Conservation (phyloP, 2,113 vertebrate species). For the Spea bombifrons region DNA sequence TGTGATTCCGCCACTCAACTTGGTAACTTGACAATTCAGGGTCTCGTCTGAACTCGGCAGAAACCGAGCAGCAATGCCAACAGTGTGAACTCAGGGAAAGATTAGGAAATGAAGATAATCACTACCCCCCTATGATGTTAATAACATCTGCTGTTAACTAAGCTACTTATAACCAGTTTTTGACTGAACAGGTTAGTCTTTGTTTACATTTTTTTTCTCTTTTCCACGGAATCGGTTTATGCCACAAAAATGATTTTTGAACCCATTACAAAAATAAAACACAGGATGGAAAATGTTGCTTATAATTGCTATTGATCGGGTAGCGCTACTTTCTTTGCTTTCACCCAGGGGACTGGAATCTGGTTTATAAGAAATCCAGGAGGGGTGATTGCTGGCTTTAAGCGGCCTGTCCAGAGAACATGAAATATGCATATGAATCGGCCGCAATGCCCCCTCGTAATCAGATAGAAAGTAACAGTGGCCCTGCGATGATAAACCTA, state of each 20-base stretch:
- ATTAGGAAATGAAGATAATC: too few relatives aligned
- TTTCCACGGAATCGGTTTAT: too few relatives aligned
- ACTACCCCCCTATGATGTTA: too few relatives aligned
- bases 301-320: constrained; percentile 42
- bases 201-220: too few relatives aligned
- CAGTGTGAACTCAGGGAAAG: too few relatives aligned
- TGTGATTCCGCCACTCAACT: too few relatives aligned
- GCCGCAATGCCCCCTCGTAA: not conserved
- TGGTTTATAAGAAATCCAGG: not conserved
- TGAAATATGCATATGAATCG: constrained; percentile 22
- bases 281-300: constrained; percentile 38
- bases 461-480: constrained; percentile 2
- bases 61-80: too few relatives aligned
- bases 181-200: too few relatives aligned
- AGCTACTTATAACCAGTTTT: too few relatives aligned
- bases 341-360: constrained; percentile 12
- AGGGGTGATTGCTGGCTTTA: not conserved
- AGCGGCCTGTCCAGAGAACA: not conserved
- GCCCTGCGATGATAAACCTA: not conserved
- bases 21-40: too few relatives aligned
- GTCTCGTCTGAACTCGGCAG: too few relatives aligned
- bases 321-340: constrained; percentile 6
- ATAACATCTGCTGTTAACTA: too few relatives aligned
- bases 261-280: not conserved
- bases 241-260: constrained; percentile 5